These are phyloP conservation scores for Chionodraco myersi DNA, from an alignment of 2,113 vertebrate genomes.

Conservation along the genomic window DNA sequence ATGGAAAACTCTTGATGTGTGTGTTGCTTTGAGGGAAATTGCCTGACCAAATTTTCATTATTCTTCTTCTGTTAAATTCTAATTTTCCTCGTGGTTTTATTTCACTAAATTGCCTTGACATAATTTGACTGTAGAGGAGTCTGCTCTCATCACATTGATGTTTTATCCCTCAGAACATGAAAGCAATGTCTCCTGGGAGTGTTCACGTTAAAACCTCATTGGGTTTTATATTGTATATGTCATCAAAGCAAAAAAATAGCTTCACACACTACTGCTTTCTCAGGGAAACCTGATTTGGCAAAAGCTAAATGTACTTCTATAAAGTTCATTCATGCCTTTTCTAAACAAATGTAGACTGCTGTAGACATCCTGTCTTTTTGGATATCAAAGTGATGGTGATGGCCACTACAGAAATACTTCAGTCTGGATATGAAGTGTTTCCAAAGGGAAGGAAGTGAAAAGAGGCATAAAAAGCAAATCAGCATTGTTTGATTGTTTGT, in stretches of 20 bases:
- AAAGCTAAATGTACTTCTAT: slow-evolving; percentile 12
- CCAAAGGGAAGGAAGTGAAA: slow-evolving; percentile 60
- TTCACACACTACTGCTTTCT: slow-evolving; percentile 10
- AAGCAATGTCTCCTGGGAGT: slow-evolving; percentile 30
- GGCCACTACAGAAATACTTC: slow-evolving; percentile 43
- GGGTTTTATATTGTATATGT: slow-evolving; percentile 26
- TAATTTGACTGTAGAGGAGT: slow-evolving; percentile 17
- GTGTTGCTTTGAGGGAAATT: not conserved
- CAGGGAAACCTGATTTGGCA: slow-evolving; percentile 6
- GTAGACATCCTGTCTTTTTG: slow-evolving; percentile 30
- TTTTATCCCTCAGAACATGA: slow-evolving; percentile 44
- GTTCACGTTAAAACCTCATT: not conserved
- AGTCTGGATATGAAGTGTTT: slow-evolving; percentile 61
- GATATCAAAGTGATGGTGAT: slow-evolving; percentile 47
- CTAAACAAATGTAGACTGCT: slow-evolving; percentile 6
- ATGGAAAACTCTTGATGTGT: slow-evolving; percentile 32
- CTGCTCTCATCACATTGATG: slow-evolving; percentile 8
- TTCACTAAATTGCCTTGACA: slow-evolving; percentile 14
- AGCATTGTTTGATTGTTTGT: slow-evolving; percentile 72
- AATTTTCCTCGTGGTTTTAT: not conserved
- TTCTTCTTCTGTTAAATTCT: not conserved
- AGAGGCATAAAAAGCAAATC: slow-evolving; percentile 44
- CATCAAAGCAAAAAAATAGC: slow-evolving; percentile 46
- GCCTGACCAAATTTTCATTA: not conserved
- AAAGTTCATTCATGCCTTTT: slow-evolving; percentile 43